phyloP scores from a whole-genome alignment of 2,797 vertebrate genomes.

The Anas flavirostris region DNA sequence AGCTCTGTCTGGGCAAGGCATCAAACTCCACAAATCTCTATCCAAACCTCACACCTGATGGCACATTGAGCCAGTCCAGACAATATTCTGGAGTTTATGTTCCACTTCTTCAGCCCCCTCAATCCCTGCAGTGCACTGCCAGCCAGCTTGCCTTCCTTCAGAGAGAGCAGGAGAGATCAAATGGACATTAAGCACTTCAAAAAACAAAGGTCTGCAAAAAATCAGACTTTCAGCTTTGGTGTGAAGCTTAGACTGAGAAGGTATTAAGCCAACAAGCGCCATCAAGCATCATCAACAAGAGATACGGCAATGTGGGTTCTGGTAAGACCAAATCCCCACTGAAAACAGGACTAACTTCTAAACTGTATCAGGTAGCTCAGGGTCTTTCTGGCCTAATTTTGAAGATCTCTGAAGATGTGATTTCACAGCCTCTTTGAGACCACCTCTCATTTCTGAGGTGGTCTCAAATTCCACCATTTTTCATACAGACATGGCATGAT shows the following conservation, averaged over 20 bases:
- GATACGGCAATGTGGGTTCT: background rate
- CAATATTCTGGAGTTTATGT: background rate
- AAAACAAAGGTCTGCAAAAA: background rate
- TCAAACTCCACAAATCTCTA: conserved; percentile 39
- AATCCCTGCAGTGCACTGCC: background rate
- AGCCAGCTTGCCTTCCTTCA: background rate
- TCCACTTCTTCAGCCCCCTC: background rate
- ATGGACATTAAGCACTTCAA: background rate
- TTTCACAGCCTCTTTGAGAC: background rate
- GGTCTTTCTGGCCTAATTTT: background rate
- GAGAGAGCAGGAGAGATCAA: background rate
- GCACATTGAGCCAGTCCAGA: conserved; percentile 42
- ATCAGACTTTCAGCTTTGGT: background rate
- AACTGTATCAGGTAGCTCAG: background rate
- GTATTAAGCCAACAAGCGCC: background rate
- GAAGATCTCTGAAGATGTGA: background rate
- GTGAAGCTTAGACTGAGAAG: background rate
- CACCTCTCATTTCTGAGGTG: background rate
- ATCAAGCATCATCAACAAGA: background rate
- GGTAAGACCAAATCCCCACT: background rate
- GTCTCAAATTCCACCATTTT: too few species aligned
- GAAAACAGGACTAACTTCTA: background rate
- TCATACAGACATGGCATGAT: fast-evolving
- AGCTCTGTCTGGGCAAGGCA: conserved; percentile 37
- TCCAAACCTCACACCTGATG: conserved; percentile 65